A percentile compares a stretch with the other conserved stretches of the same genome.
These are phyloP conservation scores for Oceanodroma tethys DNA, from an alignment of 2,113 vertebrate genomes.

Conservation along the genomic window DNA sequence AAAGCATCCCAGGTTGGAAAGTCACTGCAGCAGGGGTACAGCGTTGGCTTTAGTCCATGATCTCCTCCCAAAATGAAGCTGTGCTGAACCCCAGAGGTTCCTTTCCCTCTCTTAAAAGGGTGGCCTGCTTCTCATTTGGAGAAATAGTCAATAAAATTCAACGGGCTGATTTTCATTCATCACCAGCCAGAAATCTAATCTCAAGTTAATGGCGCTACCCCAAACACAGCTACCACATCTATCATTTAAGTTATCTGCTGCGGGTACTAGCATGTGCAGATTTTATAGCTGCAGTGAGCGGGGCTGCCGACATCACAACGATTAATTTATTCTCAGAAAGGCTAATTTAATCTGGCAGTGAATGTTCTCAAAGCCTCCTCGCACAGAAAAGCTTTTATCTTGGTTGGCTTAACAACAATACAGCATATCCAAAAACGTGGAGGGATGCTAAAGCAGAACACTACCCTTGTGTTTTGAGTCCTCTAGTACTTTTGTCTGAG, in stretches of 20 bases:
- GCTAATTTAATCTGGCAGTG: constrained; percentile 44
- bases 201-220: neutral
- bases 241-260: neutral
- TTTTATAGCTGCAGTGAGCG: neutral
- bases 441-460: constrained; percentile 21
- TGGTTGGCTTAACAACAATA: constrained; percentile 59
- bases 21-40: neutral
- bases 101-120: neutral
- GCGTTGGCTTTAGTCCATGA: rapidly evolving
- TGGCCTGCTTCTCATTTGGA: neutral
- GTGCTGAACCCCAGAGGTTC: neutral
- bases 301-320: neutral
- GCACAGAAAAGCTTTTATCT: constrained; percentile 47
- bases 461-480: constrained; percentile 9
- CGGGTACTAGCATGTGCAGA: neutral
- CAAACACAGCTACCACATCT: neutral
- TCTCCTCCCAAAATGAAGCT: neutral
- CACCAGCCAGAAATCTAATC: neutral
- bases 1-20: neutral
- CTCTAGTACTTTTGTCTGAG: neutral
- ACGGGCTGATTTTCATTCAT: neutral
- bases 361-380: constrained; percentile 27
- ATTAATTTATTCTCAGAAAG: constrained; percentile 36
- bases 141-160: neutral
- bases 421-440: constrained; percentile 28